Evolutionary conservation across 35 echinoderm and acorn worm species (phyloP), one percentile per base, ranked within the genome.

Genomic region (Acanthaster planci): DNA sequence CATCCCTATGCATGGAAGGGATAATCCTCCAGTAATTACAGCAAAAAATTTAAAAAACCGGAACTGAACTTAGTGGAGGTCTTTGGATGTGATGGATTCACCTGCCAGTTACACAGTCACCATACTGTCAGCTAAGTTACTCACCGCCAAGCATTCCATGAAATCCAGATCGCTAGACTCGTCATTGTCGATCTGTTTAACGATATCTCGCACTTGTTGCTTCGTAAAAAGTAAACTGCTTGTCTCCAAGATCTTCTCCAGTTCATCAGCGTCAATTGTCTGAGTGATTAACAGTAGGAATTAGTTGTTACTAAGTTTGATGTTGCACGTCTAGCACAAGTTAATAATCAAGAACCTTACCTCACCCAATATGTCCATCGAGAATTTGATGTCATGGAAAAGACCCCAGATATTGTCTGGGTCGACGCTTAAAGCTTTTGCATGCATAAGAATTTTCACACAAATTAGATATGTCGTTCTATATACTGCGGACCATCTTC

Each of bases 61-160:
- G 10, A 17, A 14, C 12, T 32, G 34, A 16, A 77, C 31, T 19
- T 12, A 77, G 14, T 12, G 12, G 30, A 16, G 30, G 16, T 12
- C 75, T 16, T 31, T 12, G 16, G 34, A 16, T 12, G 16, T 19
- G 12, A 17, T 35, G 36, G 16, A 22, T n/a, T n/a, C n/a, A n/a
- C n/a, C n/a, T n/a, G n/a, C n/a, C n/a, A n/a, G n/a, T 42, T 39
- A 39, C 0, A 17, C 36, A 40, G 18, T 18, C 44, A 1, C 36
- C 37, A n/a, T 19, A 39, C 30, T 19, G 35, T 40, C 7, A 5
- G 42, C 38, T 40, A 51, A 7, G 40, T 34, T 87, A 87, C 93
- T 80, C 80, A 98, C 95, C 37, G 85, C 86, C 76, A 98, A 84
- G 72, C 95, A 98, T 82, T 98, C 95, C 27, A 98, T 81, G 78